These are phyloP conservation scores for Proterorhinus semilunaris DNA, from an alignment of 2,113 vertebrate species.

Conservation along the genomic window DNA sequence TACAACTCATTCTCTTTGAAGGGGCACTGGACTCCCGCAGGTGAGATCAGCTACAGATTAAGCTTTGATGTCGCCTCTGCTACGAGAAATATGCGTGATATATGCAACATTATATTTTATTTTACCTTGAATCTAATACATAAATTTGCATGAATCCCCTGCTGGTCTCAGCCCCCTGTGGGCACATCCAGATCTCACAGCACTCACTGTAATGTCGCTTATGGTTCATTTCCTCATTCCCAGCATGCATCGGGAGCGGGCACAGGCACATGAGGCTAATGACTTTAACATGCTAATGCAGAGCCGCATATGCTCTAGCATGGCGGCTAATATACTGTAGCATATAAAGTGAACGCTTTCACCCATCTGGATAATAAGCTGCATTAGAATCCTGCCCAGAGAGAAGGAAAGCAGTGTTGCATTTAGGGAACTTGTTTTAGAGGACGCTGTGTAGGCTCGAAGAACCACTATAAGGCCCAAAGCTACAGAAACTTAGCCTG, in stretches of 20 bases:
- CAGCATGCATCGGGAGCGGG: conserved; percentile 9
- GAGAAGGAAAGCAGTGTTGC: background rate
- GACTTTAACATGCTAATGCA: conserved; percentile 58
- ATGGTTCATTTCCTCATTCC: conserved; percentile 36
- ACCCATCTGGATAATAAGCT: conserved; percentile 43
- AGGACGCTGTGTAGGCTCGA: too few relatives aligned
- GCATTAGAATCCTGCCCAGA: conserved; percentile 30
- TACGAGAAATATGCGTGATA: conserved; percentile 22
- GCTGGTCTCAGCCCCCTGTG: conserved; percentile 10
- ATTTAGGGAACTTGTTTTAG: too few relatives aligned
- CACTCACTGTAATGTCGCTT: conserved; percentile 19
- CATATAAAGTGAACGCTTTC: conserved; percentile 41
- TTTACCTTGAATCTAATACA: conserved; percentile 1
- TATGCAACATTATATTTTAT: conserved; percentile 18
- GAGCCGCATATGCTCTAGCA: conserved; percentile 23
- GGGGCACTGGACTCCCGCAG: background rate
- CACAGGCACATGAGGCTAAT: conserved; percentile 45
- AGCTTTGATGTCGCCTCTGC: conserved; percentile 15
- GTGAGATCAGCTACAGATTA: conserved; percentile 10
- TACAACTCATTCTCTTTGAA: conserved; percentile 15
- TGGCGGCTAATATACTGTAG: conserved; percentile 40
- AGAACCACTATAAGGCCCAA: too few relatives aligned
- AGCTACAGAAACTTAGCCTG: too few relatives aligned
- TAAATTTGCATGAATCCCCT: conserved; percentile 9
- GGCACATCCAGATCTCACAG: conserved; percentile 17